Evolutionary conservation across 2,888 invertebrate species (phyloP).

Genomic region (Calameuta idolon): DNA sequence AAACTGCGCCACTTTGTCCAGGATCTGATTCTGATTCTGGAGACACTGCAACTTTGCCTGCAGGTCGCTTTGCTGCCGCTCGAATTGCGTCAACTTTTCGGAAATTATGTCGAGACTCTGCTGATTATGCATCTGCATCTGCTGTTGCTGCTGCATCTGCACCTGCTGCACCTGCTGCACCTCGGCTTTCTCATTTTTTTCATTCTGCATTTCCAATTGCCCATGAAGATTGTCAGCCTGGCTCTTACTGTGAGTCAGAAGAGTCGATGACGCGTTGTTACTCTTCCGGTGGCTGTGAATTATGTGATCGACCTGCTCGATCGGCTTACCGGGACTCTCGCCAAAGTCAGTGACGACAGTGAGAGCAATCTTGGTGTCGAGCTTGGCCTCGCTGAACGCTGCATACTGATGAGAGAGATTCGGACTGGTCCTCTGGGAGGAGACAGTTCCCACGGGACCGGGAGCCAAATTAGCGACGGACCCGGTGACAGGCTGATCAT

Average conservation of each 20-base stretch:
- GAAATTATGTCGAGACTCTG: conserved; percentile 61
- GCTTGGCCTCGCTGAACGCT: conserved; percentile 56
- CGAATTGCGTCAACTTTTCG: conserved; percentile 61
- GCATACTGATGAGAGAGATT: conserved; percentile 61
- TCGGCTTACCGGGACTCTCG: conserved; percentile 44
- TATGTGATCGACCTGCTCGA: conserved; percentile 61
- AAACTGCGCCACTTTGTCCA: conserved; percentile 62
- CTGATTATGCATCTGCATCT: conserved; percentile 56
- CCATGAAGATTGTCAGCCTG: conserved; percentile 52
- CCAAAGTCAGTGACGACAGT: conserved; percentile 59
- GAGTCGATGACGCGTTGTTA: conserved; percentile 45
- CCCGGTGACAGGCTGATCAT: conserved; percentile 60
- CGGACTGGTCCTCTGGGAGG: conserved; percentile 59
- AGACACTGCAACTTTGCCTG: conserved; percentile 62
- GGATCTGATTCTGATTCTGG: conserved; percentile 62
- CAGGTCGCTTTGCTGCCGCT: conserved; percentile 61
- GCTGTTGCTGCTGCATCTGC: conserved; percentile 41
- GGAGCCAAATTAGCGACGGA: conserved; percentile 58
- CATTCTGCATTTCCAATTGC: conserved; percentile 38
- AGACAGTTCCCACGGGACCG: conserved; percentile 19
- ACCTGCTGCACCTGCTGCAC: conserved; percentile 34
- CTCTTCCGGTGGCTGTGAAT: conserved; percentile 63
- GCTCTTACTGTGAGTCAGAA: conserved; percentile 55
- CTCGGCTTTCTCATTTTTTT: conserved; percentile 40
- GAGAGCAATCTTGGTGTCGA: conserved; percentile 54